Evolutionary conservation across 2,113 vertebrate species (phyloP).

Genomic region (Drymodes brunneopygia): DNA sequence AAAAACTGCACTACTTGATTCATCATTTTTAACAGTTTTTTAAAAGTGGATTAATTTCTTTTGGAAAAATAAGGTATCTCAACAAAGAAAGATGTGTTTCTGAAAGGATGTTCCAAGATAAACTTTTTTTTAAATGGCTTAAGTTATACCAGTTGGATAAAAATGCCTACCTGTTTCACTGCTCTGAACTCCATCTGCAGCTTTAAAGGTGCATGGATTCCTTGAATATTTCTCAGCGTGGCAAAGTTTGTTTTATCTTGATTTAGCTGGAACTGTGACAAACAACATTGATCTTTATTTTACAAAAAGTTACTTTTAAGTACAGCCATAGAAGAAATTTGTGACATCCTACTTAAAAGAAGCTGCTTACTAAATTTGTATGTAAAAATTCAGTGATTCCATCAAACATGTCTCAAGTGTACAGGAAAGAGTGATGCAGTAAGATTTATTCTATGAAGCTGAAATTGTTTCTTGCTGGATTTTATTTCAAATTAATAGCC

Average conservation of each 20-base stretch:
- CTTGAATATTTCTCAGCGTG: conserved; percentile 90
- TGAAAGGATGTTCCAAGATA: background rate
- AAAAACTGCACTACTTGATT: background rate
- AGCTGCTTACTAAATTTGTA: background rate
- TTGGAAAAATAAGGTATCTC: background rate
- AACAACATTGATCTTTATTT: conserved; percentile 1
- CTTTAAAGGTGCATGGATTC: conserved; percentile 88
- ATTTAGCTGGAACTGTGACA: conserved; percentile 85
- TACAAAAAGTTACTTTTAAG: background rate
- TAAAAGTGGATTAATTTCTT: background rate
- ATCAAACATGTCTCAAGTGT: background rate
- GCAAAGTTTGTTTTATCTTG: conserved; percentile 92
- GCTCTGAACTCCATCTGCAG: conserved; percentile 95
- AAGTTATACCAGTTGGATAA: background rate
- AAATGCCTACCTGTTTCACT: conserved; percentile 80
- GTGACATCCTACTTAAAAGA: background rate
- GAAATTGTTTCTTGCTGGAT: background rate
- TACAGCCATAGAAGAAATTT: background rate
- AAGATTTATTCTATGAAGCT: background rate
- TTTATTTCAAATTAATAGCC: background rate
- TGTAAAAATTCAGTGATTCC: background rate
- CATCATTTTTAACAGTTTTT: background rate
- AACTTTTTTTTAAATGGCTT: background rate
- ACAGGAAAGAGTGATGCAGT: background rate
- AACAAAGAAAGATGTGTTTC: background rate